Conservation (phyloP, 2,888 invertebrate species). For the Neria commutata region DNA sequence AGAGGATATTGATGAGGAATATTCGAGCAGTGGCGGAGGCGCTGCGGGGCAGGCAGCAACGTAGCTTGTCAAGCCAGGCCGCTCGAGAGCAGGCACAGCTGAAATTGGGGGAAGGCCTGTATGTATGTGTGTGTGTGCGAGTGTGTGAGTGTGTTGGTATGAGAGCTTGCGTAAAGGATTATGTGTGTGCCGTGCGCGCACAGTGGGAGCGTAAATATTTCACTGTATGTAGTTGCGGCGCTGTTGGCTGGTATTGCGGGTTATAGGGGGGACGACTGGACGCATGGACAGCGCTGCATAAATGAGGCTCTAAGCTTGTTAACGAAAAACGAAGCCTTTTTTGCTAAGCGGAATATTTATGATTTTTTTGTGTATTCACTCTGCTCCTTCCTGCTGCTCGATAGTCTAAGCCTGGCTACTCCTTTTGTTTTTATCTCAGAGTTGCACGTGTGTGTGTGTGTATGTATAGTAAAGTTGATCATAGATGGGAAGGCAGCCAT, state of each 20-base stretch:
- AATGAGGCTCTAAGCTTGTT: slow-evolving; percentile 54
- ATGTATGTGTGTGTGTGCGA: slow-evolving; percentile 17
- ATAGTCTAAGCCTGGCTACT: slow-evolving; percentile 17
- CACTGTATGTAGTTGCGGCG: slow-evolving; percentile 22
- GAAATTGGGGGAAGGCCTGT: no score
- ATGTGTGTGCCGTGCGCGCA: slow-evolving; percentile 24
- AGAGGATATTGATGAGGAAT: slow-evolving; percentile 57
- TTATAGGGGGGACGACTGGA: slow-evolving; percentile 2
- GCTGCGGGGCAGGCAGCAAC: slow-evolving; percentile 18
- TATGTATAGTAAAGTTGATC: not conserved
- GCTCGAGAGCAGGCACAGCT: no score
- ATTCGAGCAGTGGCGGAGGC: slow-evolving; percentile 36
- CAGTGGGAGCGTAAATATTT: slow-evolving; percentile 29
- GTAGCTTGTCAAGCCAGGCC: slow-evolving; percentile 4
- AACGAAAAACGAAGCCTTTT: slow-evolving; percentile 27
- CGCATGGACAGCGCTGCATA: slow-evolving; percentile 41
- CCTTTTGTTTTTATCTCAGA: not conserved
- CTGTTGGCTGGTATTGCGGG: slow-evolving; percentile 12
- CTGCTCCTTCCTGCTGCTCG: not conserved
- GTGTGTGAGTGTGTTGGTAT: no score
- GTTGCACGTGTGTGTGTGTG: not conserved
- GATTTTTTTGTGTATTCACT: not conserved
- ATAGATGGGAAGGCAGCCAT: not conserved
- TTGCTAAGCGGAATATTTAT: slow-evolving; percentile 3
- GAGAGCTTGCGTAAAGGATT: slow-evolving; percentile 38